These are phyloP conservation scores for Blastobasis lacticolella DNA, from an alignment of 2,888 invertebrate species.

Conservation along the genomic window DNA sequence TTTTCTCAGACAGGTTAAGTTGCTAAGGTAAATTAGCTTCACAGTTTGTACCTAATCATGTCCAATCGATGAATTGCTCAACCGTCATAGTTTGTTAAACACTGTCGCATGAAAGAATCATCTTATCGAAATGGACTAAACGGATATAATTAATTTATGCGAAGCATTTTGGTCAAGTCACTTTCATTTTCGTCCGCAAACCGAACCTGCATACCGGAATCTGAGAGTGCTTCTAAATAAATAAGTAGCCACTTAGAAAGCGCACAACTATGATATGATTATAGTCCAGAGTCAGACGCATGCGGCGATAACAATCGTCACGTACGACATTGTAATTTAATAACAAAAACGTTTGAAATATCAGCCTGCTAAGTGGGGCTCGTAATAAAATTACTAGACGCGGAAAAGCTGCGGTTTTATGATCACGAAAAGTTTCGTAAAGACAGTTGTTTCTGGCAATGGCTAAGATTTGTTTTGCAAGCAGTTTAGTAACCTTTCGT, in stretches of 20 bases:
- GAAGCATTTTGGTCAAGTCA: not conserved
- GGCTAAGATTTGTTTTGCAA: constrained; percentile 45
- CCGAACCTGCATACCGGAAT: no score
- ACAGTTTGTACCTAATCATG: not conserved
- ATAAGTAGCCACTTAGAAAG: no score
- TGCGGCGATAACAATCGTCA: constrained; percentile 29
- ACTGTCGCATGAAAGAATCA: not conserved
- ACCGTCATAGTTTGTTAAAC: constrained; percentile 4
- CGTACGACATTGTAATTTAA: constrained; percentile 32
- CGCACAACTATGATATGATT: not conserved
- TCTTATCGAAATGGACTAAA: not conserved
- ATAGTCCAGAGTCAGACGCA: constrained; percentile 2
- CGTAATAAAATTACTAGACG: constrained; percentile 43
- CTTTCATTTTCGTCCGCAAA: no score
- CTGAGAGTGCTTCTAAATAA: no score
- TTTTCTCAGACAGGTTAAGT: not conserved
- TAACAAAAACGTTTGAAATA: constrained; percentile 36
- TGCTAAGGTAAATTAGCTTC: not conserved
- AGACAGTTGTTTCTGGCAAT: constrained; percentile 45
- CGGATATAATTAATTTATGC: not conserved
- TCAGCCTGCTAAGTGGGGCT: constrained; percentile 32
- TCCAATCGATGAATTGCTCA: not conserved
- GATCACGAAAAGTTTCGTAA: constrained; percentile 66
- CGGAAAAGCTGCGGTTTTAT: constrained; percentile 56
- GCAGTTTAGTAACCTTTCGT: constrained; percentile 34